phyloP scores from a whole-genome alignment of 2,113 vertebrate species.

The Danionella cerebrum region DNA sequence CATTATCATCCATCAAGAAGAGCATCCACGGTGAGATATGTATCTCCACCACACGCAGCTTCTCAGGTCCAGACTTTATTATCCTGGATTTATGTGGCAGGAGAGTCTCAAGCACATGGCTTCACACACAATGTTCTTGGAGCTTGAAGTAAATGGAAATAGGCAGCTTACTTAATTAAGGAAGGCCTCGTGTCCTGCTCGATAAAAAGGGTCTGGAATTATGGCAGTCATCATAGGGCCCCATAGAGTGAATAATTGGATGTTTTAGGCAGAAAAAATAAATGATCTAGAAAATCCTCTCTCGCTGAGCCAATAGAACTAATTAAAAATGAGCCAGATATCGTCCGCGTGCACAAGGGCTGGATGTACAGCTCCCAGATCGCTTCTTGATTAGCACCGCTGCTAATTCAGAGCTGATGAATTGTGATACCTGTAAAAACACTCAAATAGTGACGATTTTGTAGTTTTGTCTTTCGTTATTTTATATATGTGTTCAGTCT shows the following conservation, averaged over 20 bases:
- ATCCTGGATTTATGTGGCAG: constrained; percentile 39
- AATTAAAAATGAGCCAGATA: constrained; percentile 45
- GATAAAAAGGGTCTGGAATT: constrained; percentile 44
- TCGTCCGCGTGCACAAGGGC: constrained; percentile 28
- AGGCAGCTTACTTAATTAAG: constrained; percentile 43
- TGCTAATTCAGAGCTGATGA: constrained; percentile 41
- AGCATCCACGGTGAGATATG: constrained; percentile 19
- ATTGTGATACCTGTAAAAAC: no score
- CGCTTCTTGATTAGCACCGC: constrained; percentile 35
- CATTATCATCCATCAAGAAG: constrained; percentile 31
- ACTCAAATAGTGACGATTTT: no score
- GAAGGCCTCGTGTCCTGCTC: constrained; percentile 26
- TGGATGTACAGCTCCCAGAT: constrained; percentile 31
- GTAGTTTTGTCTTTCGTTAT: no score
- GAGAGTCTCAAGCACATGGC: constrained; percentile 24
- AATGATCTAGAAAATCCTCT: constrained; percentile 45
- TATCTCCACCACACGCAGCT: constrained; percentile 15
- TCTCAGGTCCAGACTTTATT: constrained; percentile 40
- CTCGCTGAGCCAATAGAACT: constrained; percentile 43
- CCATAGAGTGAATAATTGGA: constrained; percentile 40
- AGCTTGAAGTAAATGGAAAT: constrained; percentile 36
- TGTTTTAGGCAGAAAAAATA: constrained; percentile 42
- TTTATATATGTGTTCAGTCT: no score
- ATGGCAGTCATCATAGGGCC: constrained; percentile 34
- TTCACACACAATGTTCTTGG: constrained; percentile 27